These are phyloP conservation scores for Neofelis nebulosa DNA, from an alignment of 2,113 vertebrate species.

Conservation along the genomic window DNA sequence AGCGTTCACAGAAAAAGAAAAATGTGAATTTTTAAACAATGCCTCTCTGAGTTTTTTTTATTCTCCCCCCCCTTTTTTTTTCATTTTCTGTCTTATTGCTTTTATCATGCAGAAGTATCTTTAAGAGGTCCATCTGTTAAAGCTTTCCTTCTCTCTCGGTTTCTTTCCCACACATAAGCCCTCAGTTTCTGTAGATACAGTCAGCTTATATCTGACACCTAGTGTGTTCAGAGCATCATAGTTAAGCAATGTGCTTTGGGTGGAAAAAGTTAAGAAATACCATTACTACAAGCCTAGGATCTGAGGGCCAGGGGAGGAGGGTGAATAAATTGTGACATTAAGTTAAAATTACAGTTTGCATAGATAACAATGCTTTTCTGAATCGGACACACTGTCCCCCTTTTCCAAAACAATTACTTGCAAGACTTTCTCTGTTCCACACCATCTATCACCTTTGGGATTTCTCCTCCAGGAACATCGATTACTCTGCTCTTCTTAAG, in stretches of 20 bases:
- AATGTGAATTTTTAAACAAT: constrained; percentile 72
- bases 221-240: constrained; percentile 52
- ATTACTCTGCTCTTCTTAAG: constrained; percentile 74
- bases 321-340: constrained; percentile 39
- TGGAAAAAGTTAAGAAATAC: constrained; percentile 70
- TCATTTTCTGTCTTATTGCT: constrained; percentile 68
- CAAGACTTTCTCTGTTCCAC: constrained; percentile 76
- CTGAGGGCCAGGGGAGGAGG: constrained; percentile 60
- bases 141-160: constrained; percentile 60
- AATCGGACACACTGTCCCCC: constrained; percentile 58
- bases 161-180: constrained; percentile 66
- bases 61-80: not conserved
- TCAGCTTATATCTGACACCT: constrained; percentile 71
- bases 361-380: constrained; percentile 74
- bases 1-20: constrained; percentile 60
- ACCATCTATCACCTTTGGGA: constrained; percentile 72
- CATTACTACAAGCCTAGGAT: constrained; percentile 55
- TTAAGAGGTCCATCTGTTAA: constrained; percentile 75
- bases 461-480: constrained; percentile 72
- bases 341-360: constrained; percentile 77
- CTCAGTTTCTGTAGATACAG: constrained; percentile 72
- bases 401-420: constrained; percentile 75
- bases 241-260: constrained; percentile 44
- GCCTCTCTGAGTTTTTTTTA: constrained; percentile 49
- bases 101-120: constrained; percentile 73